Conservation (phyloP, 2,888 invertebrate species). For the Cantharis flavilabris region DNA sequence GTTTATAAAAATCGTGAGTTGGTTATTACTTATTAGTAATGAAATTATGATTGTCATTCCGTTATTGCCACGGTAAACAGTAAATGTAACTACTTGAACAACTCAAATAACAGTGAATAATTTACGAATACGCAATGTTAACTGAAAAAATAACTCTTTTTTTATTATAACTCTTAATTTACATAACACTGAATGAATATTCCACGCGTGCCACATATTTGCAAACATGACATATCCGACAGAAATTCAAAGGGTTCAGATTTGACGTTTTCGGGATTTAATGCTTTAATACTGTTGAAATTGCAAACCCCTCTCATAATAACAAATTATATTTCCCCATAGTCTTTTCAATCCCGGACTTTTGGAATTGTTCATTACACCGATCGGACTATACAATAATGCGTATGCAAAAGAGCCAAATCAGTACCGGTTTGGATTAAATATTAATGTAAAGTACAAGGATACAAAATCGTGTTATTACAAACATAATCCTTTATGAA, state of each 20-base stretch:
- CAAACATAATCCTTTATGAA: constrained; percentile 15
- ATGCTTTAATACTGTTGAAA: constrained; percentile 17
- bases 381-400: constrained; percentile 15
- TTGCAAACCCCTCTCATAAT: constrained; percentile 8
- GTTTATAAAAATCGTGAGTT: neutral
- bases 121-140: neutral
- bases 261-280: constrained; percentile 7
- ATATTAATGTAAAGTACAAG: constrained; percentile 9
- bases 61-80: neutral
- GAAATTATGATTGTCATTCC: neutral
- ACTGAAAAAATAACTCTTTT: neutral
- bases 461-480: constrained; percentile 18
- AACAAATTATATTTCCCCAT: constrained; percentile 1
- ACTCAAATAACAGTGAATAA: neutral
- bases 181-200: constrained; percentile 11
- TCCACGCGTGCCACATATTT: constrained; percentile 1
- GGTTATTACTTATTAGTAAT: neutral
- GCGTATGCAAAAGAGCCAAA: constrained; percentile 16
- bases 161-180: neutral
- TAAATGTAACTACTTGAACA: neutral
- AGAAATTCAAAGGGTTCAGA: constrained; percentile 5
- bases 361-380: constrained; percentile 3
- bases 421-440: constrained; percentile 5
- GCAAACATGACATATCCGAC: constrained; percentile 5
- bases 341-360: constrained; percentile 10